A percentile compares a stretch with the other conserved stretches of the same genome.
phyloP scores from a whole-genome alignment of 23 tunicate species.

The Halocynthia roretzi region DNA sequence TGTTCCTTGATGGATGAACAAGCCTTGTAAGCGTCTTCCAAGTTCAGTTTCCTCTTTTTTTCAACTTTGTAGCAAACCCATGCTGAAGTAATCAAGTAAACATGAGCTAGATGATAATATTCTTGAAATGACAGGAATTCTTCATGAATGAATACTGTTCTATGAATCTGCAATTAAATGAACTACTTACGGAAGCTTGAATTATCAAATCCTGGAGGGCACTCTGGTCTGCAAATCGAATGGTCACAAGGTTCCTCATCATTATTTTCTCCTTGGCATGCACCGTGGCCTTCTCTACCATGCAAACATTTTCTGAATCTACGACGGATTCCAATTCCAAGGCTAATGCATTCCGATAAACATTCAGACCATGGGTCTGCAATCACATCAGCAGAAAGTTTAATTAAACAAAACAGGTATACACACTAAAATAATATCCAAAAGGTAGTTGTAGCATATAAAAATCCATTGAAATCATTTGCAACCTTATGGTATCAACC shows the following conservation, averaged over 20 bases:
- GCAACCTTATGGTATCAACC: too few relatives aligned
- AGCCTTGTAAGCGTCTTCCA: slow-evolving; percentile 11
- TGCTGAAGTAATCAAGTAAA: slow-evolving; percentile 17
- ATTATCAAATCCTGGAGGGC: slow-evolving; percentile 55
- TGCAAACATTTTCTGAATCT: slow-evolving; percentile 33
- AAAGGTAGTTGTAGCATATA: too few relatives aligned
- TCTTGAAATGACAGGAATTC: not conserved
- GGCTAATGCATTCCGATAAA: slow-evolving; percentile 22
- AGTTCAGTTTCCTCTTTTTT: not conserved
- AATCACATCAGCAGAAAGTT: not conserved
- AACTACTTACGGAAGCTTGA: slow-evolving; percentile 14
- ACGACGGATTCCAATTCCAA: slow-evolving; percentile 36
- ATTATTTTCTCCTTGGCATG: slow-evolving; percentile 13
- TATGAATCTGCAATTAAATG: not conserved
- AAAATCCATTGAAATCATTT: too few relatives aligned
- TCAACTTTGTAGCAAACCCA: slow-evolving; percentile 34
- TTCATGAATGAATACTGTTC: not conserved
- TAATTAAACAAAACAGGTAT: not conserved
- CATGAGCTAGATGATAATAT: not conserved
- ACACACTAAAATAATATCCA: too few relatives aligned
- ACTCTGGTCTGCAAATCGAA: slow-evolving; percentile 39
- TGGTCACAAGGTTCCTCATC: slow-evolving; percentile 27
- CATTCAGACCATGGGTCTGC: slow-evolving; percentile 63
- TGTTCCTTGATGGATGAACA: slow-evolving; percentile 22
- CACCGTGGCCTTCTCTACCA: slow-evolving; percentile 36